Conservation (phyloP, 2,113 vertebrate species). For the Myotis yumanensis region DNA sequence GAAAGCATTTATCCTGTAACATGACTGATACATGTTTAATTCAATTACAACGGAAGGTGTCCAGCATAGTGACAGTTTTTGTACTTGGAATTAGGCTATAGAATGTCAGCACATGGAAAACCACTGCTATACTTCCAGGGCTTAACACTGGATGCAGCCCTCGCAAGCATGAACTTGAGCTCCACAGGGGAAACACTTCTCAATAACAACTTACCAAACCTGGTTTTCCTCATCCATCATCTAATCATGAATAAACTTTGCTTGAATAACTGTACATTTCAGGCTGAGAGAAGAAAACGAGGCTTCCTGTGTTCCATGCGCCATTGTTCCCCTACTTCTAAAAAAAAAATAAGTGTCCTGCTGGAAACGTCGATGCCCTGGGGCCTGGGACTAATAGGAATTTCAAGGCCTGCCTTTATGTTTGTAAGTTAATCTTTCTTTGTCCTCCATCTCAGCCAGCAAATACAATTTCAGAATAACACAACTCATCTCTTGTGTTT, state of each 20-base stretch:
- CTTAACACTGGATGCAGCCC: neutral
- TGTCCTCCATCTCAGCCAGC: conserved; percentile 79
- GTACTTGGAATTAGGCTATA: neutral
- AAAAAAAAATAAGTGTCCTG: conserved; percentile 78
- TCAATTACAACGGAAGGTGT: conserved; percentile 38
- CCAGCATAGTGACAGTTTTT: neutral
- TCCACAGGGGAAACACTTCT: conserved; percentile 30
- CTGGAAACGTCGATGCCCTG: conserved; percentile 80
- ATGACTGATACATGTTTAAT: conserved; percentile 11
- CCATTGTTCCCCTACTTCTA: conserved; percentile 71
- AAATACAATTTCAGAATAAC: conserved; percentile 84
- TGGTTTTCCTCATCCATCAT: conserved; percentile 64
- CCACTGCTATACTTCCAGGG: neutral
- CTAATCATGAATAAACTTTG: conserved; percentile 62
- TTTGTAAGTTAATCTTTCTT: conserved; percentile 84
- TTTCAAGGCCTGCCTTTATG: conserved; percentile 85
- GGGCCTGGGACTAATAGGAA: conserved; percentile 83
- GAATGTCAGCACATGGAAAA: neutral
- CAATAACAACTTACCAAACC: conserved; percentile 33
- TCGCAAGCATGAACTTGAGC: conserved; percentile 1
- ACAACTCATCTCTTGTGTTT: conserved; percentile 83
- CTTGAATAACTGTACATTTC: conserved; percentile 66
- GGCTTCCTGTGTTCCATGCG: conserved; percentile 51
- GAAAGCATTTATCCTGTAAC: conserved; percentile 46
- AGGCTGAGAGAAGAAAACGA: conserved; percentile 52